Evolutionary conservation across 1,140 invertebrate species (phyloP), one percentile per base, ranked within the genome.

Genomic region (Cepaea nemoralis): DNA sequence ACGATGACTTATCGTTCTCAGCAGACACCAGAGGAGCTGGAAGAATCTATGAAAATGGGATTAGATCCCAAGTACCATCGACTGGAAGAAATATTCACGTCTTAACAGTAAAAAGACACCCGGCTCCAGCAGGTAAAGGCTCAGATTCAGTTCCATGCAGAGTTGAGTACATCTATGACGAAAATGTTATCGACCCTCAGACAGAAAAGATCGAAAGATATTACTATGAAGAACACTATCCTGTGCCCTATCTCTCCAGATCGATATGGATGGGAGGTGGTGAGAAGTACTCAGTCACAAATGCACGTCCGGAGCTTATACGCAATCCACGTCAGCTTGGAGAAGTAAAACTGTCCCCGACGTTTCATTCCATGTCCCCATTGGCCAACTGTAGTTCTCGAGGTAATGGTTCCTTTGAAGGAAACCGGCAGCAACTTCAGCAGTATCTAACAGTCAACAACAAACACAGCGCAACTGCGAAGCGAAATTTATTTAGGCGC

Each of bases 131-230:
- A 19, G 71, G 22, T 48, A 42, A 24, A 16, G 48, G 71, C 40
- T 48, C 74, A n/a, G 35, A 19, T 14, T 14, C 73, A n/a, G 24
- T 5, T 14, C n/a, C n/a, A 42, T 84, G 70, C 50, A 87, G 87
- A 45, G 85, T 89, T 14, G 89, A 90, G 80, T 90, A 88, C 50
- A 86, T 89, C 66, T 89, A 91, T 63, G 90, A 91, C 70, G 90
- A 89, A 73, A 88, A 85, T 63, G 88, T 90, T 6, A 82, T 89
- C 5, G 90, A 91, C 82, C 84, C 85, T 14, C 87, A 88, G 66
- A 91, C 89, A 14, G 89, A 90, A 81, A 86, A 88, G 77, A 82
- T 90, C 8, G 88, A 90, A 75, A 66, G 88, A 27, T 90, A 86
- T 78, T 89, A 86, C 79, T 89, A 90, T 76, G 86, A 90, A 75